Base-by-base conservation (phyloP, 1,140 invertebrate species). In the Vanessa tameamea region DNA sequence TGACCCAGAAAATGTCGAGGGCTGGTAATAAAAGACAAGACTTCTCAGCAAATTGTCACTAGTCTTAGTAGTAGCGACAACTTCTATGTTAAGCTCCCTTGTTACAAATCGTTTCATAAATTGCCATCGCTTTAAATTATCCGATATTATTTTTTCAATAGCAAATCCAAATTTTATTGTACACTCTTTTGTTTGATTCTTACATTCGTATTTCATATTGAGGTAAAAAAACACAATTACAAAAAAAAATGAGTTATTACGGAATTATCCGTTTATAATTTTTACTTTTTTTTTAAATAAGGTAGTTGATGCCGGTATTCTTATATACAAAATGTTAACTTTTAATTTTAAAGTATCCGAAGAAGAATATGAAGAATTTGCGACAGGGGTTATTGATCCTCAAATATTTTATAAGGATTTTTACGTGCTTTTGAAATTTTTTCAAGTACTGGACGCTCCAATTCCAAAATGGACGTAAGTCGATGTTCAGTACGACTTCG, bases 341-440 rank as follows among this genome's bases (percentile, higher is more conserved):
- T 79, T 84, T 0, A 85, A 20, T 20, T 20, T 82, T 75, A 47
- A 53, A 9, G 69, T 81, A 77, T 81, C 81, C 47, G 79, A 89
- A 12, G 84, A 85, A 76, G 75, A 81, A n/a, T 75, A 82, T 47
- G 78, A 69, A 53, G 78, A 87, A 67, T 85, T 64, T 76, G 77
- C 80, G 15, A 48, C 51, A 47, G 78, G 80, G 55, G 77, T 78
- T 57, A 76, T 87, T 6, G 78, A 85, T 66, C 82, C 86, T 6
- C 80, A 76, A 72, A 63, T 84, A 72, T 89, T 82, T 80, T 81
- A 89, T 78, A 64, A 59, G 47, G 75, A 69, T 8, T 85, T 84
- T 57, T 85, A 81, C 72, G 71, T 76, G 37, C 12, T 84, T 26
- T 47, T 82, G 16, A 82, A 80, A 76, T 73, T 64, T 47, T 89